These are phyloP conservation scores for Noctua janthina DNA, from an alignment of 2,888 invertebrate genomes.

Conservation along the genomic window DNA sequence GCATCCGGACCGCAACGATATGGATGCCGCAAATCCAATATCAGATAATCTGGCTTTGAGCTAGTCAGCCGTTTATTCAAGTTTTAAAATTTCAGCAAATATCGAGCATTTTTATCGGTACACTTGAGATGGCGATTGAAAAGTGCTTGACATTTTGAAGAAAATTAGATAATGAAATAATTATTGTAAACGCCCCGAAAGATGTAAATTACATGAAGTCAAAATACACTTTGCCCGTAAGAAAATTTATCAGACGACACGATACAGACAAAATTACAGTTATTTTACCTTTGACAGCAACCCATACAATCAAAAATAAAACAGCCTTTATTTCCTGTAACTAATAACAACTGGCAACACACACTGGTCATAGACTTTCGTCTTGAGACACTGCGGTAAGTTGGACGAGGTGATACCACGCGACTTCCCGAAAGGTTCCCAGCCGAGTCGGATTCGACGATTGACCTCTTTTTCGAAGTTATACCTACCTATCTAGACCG, in stretches of 20 bases:
- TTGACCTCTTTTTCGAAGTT: too few relatives aligned
- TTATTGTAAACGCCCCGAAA: neutral
- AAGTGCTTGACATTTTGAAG: neutral
- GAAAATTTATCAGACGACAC: neutral
- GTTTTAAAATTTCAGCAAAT: slow-evolving; percentile 37
- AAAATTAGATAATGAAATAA: neutral
- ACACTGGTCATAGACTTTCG: too few relatives aligned
- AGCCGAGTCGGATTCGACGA: too few relatives aligned
- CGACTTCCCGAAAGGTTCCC: too few relatives aligned
- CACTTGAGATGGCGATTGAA: slow-evolving; percentile 4
- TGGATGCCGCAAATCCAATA: slow-evolving; percentile 56
- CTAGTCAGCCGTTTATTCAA: slow-evolving; percentile 39
- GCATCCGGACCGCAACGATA: slow-evolving; percentile 47
- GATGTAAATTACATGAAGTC: neutral
- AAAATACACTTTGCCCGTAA: neutral
- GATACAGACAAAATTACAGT: neutral
- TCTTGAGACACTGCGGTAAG: too few relatives aligned
- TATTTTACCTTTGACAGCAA: neutral
- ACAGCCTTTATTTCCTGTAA: too few relatives aligned
- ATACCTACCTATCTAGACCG: too few relatives aligned
- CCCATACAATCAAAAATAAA: neutral
- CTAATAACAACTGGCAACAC: neutral
- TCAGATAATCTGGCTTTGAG: slow-evolving; percentile 52
- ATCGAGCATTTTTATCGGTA: slow-evolving; percentile 19
- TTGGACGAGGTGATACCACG: too few relatives aligned